A percentile compares a stretch with the other conserved stretches of the same genome.
Evolutionary conservation across 2,888 invertebrate genomes (phyloP).

Genomic region (Acleris laterana): DNA sequence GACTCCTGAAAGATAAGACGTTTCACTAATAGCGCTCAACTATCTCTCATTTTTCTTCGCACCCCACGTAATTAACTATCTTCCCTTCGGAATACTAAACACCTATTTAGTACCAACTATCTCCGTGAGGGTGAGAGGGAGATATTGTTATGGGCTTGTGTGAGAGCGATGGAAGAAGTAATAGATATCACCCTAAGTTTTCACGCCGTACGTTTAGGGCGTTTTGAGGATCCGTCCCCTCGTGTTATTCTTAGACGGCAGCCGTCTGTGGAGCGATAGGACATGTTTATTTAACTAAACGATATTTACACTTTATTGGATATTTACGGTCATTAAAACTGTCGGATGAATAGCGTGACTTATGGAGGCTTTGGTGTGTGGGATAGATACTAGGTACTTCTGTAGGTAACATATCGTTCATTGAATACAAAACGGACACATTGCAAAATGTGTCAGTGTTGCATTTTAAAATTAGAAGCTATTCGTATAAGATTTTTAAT

Average conservation of each 20-base stretch:
- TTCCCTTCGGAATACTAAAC: slow-evolving; percentile 83
- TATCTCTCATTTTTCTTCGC: slow-evolving; percentile 71
- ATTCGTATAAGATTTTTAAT: too few relatives aligned
- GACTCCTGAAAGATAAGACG: slow-evolving; percentile 14
- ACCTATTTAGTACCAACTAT: slow-evolving; percentile 80
- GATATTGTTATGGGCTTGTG: slow-evolving; percentile 41
- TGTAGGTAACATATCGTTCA: too few relatives aligned
- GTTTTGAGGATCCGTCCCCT: slow-evolving; percentile 55
- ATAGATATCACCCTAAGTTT: slow-evolving; percentile 68
- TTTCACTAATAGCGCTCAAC: slow-evolving; percentile 38
- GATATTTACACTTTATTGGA: slow-evolving; percentile 35
- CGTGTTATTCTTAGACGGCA: slow-evolving; percentile 59
- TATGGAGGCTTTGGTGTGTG: slow-evolving; percentile 1
- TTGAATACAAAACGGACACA: too few relatives aligned
- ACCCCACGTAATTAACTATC: slow-evolving; percentile 79
- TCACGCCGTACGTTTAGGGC: slow-evolving; percentile 64
- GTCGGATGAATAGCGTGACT: slow-evolving; percentile 8
- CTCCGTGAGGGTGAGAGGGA: slow-evolving; percentile 51
- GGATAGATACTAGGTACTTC: too few relatives aligned
- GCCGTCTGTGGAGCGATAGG: slow-evolving; percentile 73
- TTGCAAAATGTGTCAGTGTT: too few relatives aligned
- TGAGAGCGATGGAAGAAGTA: slow-evolving; percentile 58
- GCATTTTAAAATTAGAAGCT: too few relatives aligned
- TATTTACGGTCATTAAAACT: slow-evolving; percentile 30
- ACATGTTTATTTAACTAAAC: slow-evolving; percentile 56